phyloP scores from a whole-genome alignment of 2,888 invertebrate genomes.

The Aphodius sticticus region DNA sequence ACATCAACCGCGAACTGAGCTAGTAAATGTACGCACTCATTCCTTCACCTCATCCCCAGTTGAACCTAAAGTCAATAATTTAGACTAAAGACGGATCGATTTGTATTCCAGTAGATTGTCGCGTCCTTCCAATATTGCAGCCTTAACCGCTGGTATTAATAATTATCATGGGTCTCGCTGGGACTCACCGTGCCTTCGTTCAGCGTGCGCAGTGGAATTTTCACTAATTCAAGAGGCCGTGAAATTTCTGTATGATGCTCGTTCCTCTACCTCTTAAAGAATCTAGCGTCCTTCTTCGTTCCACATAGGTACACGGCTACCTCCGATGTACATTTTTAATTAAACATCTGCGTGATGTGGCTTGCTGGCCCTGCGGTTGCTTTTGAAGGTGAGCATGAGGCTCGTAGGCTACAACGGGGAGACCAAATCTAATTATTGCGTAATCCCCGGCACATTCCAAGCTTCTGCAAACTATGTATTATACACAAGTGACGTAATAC shows the following conservation, averaged over 20 bases:
- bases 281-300: neutral
- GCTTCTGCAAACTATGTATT: slow-evolving; percentile 33
- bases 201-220: neutral
- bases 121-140: neutral
- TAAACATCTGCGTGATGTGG: neutral
- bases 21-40: too few species aligned
- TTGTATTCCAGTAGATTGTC: neutral
- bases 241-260: neutral
- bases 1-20: too few species aligned
- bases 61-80: neutral
- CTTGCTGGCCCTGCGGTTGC: neutral
- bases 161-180: neutral
- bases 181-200: neutral
- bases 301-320: neutral
- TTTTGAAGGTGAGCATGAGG: neutral
- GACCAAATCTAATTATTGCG: slow-evolving; percentile 34
- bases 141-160: neutral
- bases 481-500: slow-evolving; percentile 33
- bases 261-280: neutral
- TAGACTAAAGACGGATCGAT: neutral
- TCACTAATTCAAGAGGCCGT: neutral
- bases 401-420: neutral
- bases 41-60: too few species aligned
- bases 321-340: neutral
- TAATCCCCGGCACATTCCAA: slow-evolving; percentile 35